Conservation (phyloP, 2,113 vertebrate species). For the Tyto alba region DNA sequence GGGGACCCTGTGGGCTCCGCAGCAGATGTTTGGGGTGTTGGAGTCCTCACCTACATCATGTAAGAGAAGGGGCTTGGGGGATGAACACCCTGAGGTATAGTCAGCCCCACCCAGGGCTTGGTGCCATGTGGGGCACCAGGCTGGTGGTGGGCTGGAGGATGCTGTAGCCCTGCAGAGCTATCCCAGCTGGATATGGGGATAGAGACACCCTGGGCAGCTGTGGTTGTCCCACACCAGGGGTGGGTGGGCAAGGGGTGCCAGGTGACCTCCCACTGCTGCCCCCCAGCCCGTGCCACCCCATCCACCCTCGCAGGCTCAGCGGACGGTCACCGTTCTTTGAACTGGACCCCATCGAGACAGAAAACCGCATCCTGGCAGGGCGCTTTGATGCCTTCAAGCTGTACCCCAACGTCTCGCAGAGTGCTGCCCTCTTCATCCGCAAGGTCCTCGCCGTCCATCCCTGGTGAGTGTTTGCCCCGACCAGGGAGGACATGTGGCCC, state of each 20-base stretch:
- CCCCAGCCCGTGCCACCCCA: neutral
- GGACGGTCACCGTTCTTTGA: conserved; percentile 91
- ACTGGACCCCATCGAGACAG: conserved; percentile 83
- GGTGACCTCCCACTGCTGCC: fast-evolving
- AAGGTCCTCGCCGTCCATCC: conserved; percentile 93
- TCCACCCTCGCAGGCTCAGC: conserved; percentile 81
- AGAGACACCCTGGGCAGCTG: neutral
- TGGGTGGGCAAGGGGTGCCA: neutral
- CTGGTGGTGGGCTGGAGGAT: neutral
- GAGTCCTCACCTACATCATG: conserved; percentile 92
- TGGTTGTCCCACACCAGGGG: neutral
- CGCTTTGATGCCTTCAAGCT: conserved; percentile 94
- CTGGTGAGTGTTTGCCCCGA: conserved; percentile 77
- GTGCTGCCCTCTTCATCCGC: conserved; percentile 92
- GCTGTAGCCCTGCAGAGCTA: neutral
- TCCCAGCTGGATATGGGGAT: neutral
- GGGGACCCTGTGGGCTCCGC: conserved; percentile 93
- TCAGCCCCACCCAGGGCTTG: neutral
- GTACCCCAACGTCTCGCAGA: conserved; percentile 97
- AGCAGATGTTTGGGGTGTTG: conserved; percentile 94
- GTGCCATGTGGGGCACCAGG: neutral
- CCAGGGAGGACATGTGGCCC: neutral
- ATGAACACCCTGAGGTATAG: neutral
- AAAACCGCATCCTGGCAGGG: conserved; percentile 87
- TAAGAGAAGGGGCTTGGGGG: conserved; percentile 67